These are phyloP conservation scores for Regulus satrapa DNA, from an alignment of 2,113 vertebrate genomes.

Conservation along the genomic window DNA sequence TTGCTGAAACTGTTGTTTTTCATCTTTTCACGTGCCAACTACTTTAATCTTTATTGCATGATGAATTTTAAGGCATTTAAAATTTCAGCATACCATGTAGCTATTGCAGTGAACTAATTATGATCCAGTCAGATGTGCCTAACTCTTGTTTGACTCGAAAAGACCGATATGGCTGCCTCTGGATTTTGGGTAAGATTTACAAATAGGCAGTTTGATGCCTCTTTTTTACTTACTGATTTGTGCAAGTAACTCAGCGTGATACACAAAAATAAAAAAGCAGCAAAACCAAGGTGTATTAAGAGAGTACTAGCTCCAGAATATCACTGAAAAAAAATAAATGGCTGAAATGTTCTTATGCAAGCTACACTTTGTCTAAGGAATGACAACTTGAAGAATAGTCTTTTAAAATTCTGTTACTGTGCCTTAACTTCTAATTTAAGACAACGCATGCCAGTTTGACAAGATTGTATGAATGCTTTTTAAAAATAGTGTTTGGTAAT, in stretches of 20 bases:
- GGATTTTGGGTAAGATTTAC: neutral
- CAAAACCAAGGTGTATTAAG: neutral
- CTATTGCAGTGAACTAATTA: neutral
- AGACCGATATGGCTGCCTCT: neutral
- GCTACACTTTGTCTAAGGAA: neutral
- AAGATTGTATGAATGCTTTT: neutral
- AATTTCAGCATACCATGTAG: neutral
- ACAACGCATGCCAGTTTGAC: neutral
- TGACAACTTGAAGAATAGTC: neutral
- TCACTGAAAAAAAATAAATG: neutral
- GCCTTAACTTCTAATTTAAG: neutral
- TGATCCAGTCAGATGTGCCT: neutral
- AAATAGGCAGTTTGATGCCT: neutral
- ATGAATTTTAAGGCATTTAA: neutral
- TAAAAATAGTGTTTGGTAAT: neutral
- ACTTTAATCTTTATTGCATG: neutral
- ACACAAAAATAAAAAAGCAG: neutral
- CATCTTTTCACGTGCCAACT: neutral
- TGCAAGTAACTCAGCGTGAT: neutral
- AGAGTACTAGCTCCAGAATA: neutral
- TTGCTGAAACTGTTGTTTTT: neutral
- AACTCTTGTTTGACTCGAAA: neutral
- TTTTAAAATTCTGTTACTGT: neutral
- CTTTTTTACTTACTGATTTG: neutral
- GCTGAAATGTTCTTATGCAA: too few species aligned